phyloP scores from a whole-genome alignment of 2,888 invertebrate species.

The Mechanitis messenoides region DNA sequence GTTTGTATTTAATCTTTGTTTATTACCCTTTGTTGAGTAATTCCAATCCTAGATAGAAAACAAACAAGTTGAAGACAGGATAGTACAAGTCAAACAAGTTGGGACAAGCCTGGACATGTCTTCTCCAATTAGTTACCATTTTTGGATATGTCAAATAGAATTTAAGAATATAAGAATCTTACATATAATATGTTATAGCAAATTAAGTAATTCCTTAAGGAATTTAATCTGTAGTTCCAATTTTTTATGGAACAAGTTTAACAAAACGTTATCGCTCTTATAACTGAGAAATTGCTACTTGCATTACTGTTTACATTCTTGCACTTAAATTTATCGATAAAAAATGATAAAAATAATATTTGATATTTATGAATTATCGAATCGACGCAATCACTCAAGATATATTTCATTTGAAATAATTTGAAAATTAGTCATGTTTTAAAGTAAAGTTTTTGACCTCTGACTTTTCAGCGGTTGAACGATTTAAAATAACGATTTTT shows the following conservation, averaged over 20 bases:
- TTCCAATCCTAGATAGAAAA: too few species aligned
- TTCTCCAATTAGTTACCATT: not conserved
- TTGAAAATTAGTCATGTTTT: too few species aligned
- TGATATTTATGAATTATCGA: too few species aligned
- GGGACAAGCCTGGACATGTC: slow-evolving; percentile 33
- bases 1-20: too few species aligned
- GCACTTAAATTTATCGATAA: slow-evolving; percentile 2
- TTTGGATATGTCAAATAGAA: too few species aligned
- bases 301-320: not conserved
- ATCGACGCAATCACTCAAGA: too few species aligned
- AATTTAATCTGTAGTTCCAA: slow-evolving; percentile 5
- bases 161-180: too few species aligned
- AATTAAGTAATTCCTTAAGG: slow-evolving; percentile 2
- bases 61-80: slow-evolving; percentile 21
- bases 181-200: not conserved
- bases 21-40: too few species aligned
- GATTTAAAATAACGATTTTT: not conserved
- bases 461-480: not conserved
- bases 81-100: slow-evolving; percentile 36
- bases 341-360: not conserved
- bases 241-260: not conserved
- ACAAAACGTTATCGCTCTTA: too few species aligned
- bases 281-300: too few species aligned
- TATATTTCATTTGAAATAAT: too few species aligned
- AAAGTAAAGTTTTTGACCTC: not conserved